Evolutionary conservation across 2,888 invertebrate species (phyloP).

Genomic region (Cactoblastis cactorum): DNA sequence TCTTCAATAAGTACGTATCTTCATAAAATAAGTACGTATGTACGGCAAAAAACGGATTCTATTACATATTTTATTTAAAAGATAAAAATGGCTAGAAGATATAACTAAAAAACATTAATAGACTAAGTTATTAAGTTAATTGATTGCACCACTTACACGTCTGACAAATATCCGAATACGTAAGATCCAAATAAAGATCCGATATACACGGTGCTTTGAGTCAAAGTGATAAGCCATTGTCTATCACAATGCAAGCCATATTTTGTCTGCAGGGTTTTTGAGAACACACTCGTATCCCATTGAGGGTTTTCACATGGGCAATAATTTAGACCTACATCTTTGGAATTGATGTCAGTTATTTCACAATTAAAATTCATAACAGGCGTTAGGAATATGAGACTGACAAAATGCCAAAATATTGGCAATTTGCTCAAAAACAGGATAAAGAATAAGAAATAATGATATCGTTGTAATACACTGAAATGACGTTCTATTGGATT

Average conservation of each 20-base stretch:
- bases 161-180: slow-evolving; percentile 52
- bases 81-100: too few relatives aligned
- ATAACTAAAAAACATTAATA: too few relatives aligned
- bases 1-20: too few relatives aligned
- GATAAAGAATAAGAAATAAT: slow-evolving; percentile 44
- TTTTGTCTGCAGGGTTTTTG: slow-evolving; percentile 54
- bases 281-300: slow-evolving; percentile 52
- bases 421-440: slow-evolving; percentile 50
- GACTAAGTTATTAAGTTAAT: too few relatives aligned
- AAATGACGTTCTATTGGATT: slow-evolving; percentile 57
- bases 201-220: slow-evolving; percentile 47
- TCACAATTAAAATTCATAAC: slow-evolving; percentile 48
- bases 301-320: slow-evolving; percentile 50
- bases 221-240: slow-evolving; percentile 49
- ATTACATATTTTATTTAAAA: too few relatives aligned
- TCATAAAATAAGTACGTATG: too few relatives aligned
- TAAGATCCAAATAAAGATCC: slow-evolving; percentile 53
- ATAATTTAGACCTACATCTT: slow-evolving; percentile 20
- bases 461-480: slow-evolving; percentile 40
- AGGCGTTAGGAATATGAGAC: slow-evolving; percentile 53
- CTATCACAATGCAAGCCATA: slow-evolving; percentile 44
- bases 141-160: slow-evolving; percentile 50
- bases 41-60: too few relatives aligned
- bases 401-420: slow-evolving; percentile 55
- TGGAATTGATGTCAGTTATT: neutral